Conservation (phyloP, 2,797 vertebrate species). For the Micropoecilia bifurca region DNA sequence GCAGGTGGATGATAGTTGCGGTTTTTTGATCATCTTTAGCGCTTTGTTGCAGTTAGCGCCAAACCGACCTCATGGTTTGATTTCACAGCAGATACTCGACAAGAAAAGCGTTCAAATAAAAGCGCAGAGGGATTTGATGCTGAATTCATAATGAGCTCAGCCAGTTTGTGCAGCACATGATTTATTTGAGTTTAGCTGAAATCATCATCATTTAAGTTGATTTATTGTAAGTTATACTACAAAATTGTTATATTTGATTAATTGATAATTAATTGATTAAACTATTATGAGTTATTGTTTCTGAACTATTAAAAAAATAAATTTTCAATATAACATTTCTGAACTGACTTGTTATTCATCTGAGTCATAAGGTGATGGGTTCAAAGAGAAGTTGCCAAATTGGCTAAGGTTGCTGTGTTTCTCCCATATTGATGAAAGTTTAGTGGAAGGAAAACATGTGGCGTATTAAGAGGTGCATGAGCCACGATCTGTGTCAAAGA, state of each 20-base stretch:
- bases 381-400: not conserved
- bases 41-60: slow-evolving; percentile 13
- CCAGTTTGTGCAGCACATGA: not conserved
- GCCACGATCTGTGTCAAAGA: not conserved
- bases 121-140: no score
- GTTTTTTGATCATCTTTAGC: slow-evolving; percentile 9
- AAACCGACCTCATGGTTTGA: slow-evolving; percentile 46
- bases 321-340: no score
- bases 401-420: not conserved
- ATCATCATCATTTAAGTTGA: not conserved
- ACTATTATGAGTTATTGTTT: not conserved
- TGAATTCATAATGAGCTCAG: not conserved
- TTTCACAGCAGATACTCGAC: not conserved
- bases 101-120: accelerated
- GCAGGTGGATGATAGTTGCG: not conserved
- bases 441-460: not conserved
- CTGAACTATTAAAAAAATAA: not conserved
- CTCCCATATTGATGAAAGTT: not conserved
- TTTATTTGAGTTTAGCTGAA: not conserved
- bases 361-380: not conserved
- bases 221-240: not conserved
- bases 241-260: not conserved
- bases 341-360: not conserved
- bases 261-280: not conserved
- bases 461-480: not conserved